phyloP scores from a whole-genome alignment of 2,113 vertebrate species.

The Oxyruncus cristatus region DNA sequence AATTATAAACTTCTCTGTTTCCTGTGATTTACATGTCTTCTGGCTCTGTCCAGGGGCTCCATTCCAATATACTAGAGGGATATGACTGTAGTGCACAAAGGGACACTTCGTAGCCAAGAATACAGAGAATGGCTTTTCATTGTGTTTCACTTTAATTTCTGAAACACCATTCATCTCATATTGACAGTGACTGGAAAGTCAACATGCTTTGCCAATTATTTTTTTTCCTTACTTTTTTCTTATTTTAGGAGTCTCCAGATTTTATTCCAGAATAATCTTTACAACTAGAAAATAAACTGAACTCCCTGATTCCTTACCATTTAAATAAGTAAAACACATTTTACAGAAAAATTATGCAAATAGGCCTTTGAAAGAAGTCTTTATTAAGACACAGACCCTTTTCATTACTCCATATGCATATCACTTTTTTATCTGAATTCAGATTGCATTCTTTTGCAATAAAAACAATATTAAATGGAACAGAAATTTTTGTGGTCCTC shows the following conservation, averaged over 20 bases:
- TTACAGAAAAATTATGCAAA: background rate
- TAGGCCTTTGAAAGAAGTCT: background rate
- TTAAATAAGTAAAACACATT: background rate
- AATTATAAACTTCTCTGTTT: constrained; percentile 29
- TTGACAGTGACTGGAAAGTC: background rate
- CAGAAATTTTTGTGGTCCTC: background rate
- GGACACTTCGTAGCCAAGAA: background rate
- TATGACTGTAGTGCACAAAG: background rate
- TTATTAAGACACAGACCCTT: background rate
- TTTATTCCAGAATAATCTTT: background rate
- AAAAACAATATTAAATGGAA: background rate
- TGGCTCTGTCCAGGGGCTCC: background rate
- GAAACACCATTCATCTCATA: background rate
- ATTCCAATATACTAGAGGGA: background rate
- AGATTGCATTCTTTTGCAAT: background rate
- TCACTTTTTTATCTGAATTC: background rate
- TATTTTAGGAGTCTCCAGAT: background rate
- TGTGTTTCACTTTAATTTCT: background rate
- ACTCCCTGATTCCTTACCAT: background rate
- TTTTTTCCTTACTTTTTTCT: background rate
- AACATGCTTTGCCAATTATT: background rate
- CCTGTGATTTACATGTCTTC: constrained; percentile 7
- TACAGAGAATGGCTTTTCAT: background rate
- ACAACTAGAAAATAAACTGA: background rate
- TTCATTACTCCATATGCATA: background rate